Evolutionary conservation across 1,140 invertebrate genomes (phyloP).

Genomic region (Pogonomyrmex barbatus): DNA sequence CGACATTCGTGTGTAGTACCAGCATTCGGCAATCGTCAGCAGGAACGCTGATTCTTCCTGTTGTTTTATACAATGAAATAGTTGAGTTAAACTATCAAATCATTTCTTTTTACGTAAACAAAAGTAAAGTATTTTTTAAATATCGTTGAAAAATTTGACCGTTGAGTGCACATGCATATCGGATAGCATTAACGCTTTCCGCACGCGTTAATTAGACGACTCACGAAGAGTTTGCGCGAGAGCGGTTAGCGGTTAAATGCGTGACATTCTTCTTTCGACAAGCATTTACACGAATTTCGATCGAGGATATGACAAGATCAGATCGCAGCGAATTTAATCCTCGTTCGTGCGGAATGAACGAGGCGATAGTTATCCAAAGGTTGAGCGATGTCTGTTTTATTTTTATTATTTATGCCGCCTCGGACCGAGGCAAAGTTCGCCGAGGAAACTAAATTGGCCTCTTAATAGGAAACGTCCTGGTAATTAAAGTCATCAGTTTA

Average conservation of each 20-base stretch:
- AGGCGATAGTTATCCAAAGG: constrained; percentile 34
- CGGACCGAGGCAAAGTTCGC: constrained; percentile 60
- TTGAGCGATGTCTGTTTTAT: constrained; percentile 31
- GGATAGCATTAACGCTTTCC: neutral
- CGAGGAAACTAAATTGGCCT: constrained; percentile 75
- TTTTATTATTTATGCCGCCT: constrained; percentile 56
- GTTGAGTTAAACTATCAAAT: neutral
- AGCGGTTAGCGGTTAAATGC: constrained; percentile 1
- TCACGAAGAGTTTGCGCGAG: neutral
- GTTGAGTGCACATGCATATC: neutral
- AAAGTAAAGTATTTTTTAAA: neutral
- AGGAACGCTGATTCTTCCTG: neutral
- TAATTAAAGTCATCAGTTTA: constrained; percentile 79
- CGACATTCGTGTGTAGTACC: neutral
- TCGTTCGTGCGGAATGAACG: constrained; percentile 12
- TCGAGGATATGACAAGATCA: neutral
- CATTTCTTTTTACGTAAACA: too few relatives aligned
- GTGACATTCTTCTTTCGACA: neutral
- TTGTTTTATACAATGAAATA: neutral
- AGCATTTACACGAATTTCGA: constrained; percentile 3
- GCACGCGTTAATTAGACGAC: neutral
- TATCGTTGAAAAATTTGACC: neutral
- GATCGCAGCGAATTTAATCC: neutral
- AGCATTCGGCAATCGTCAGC: neutral
- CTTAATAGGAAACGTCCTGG: constrained; percentile 73